phyloP scores from a whole-genome alignment of 2,888 invertebrate genomes.

The Caenorhabditis uteleia region DNA sequence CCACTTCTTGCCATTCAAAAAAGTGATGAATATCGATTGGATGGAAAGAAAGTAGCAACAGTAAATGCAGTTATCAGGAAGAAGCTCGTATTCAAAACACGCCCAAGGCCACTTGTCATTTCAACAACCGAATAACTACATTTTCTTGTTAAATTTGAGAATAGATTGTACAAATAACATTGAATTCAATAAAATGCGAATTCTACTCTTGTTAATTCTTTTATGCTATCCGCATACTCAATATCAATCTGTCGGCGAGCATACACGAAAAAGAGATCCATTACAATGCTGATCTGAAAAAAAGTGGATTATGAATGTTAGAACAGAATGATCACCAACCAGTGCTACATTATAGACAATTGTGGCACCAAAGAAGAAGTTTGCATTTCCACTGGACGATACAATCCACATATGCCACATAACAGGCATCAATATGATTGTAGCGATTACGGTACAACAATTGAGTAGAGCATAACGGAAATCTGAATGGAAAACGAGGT shows the following conservation, averaged over 20 bases:
- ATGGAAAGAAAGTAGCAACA: slow-evolving; percentile 18
- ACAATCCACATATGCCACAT: slow-evolving; percentile 99
- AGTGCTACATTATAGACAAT: slow-evolving; percentile 90
- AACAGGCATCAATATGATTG: slow-evolving; percentile 86
- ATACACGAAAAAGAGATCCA: slow-evolving; percentile 46
- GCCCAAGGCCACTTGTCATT: slow-evolving; percentile 48
- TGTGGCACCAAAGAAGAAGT: slow-evolving; percentile 98
- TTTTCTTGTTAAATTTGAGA: neutral
- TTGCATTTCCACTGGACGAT: slow-evolving; percentile 96
- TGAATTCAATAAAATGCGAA: slow-evolving; percentile 31
- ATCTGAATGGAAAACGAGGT: slow-evolving; percentile 11
- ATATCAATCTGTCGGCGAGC: slow-evolving; percentile 30
- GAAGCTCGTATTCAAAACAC: slow-evolving; percentile 48
- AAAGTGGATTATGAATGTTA: neutral
- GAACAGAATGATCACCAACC: slow-evolving; percentile 70
- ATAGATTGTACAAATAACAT: neutral
- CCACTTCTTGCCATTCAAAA: slow-evolving; percentile 42
- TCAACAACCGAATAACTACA: slow-evolving; percentile 5
- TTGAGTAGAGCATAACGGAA: slow-evolving; percentile 92
- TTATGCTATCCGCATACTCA: slow-evolving; percentile 25
- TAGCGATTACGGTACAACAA: slow-evolving; percentile 86
- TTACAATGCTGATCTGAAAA: slow-evolving; percentile 32
- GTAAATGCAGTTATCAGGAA: slow-evolving; percentile 44
- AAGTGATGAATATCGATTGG: slow-evolving; percentile 3
- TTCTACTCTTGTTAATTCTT: slow-evolving; percentile 27